Percentiles rank a stretch among this genome's conserved stretches.
phyloP scores from a whole-genome alignment of 2,888 invertebrate genomes.

The Prosapia bicincta region DNA sequence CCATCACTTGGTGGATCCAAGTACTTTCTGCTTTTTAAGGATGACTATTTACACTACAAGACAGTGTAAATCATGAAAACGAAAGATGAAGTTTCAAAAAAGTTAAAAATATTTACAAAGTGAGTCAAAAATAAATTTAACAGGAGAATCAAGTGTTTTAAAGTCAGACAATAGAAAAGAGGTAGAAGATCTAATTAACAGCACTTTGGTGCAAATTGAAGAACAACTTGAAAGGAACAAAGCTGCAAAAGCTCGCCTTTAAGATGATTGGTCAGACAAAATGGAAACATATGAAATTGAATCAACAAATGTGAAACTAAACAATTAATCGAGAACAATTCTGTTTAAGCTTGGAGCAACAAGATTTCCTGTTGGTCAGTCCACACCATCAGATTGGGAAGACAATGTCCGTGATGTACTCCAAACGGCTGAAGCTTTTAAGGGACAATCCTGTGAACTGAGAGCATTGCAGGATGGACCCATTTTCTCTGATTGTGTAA shows the following conservation, averaged over 20 bases:
- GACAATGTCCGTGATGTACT: slow-evolving; percentile 75
- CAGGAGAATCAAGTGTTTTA: no score
- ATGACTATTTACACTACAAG: no score
- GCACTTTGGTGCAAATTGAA: slow-evolving; percentile 64
- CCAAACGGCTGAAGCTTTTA: slow-evolving; percentile 71
- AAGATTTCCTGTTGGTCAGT: slow-evolving; percentile 75
- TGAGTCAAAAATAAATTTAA: no score
- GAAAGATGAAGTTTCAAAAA: no score
- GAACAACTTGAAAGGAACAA: no score
- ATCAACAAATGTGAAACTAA: slow-evolving; percentile 62
- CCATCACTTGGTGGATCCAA: no score
- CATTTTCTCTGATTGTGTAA: slow-evolving; percentile 69
- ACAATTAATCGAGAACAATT: slow-evolving; percentile 64
- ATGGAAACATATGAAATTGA: slow-evolving; percentile 75
- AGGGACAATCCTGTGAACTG: slow-evolving; percentile 71
- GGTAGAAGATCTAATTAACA: slow-evolving; percentile 58
- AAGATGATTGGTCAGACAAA: slow-evolving; percentile 92
- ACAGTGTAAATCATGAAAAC: no score
- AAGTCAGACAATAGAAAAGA: no score
- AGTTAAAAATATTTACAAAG: no score
- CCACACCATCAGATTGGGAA: slow-evolving; percentile 82
- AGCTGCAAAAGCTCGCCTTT: no score
- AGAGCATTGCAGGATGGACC: no score
- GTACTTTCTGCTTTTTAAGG: no score
- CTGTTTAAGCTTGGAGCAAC: slow-evolving; percentile 79